A percentile compares a stretch with the other conserved stretches of the same genome.
Conservation (phyloP, 30 jellyfish, hydroid and myxozoan genomes). For the Aurelia sp. region DNA sequence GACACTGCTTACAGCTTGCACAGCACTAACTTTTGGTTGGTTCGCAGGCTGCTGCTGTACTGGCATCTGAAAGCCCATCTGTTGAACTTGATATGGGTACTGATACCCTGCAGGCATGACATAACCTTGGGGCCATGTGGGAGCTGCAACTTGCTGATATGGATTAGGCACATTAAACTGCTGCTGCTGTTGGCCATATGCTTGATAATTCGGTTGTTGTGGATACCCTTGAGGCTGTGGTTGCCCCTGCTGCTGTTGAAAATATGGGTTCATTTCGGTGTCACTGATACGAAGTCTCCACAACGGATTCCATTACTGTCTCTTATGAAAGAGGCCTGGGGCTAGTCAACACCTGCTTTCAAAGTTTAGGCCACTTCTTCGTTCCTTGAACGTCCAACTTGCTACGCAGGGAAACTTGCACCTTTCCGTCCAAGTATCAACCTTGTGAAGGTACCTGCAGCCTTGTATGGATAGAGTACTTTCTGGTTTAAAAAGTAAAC, state of each 20-base stretch:
- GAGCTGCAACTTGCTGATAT: neutral
- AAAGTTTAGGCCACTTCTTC: no score
- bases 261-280: constrained; percentile 45
- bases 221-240: constrained; percentile 7
- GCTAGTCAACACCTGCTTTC: constrained; percentile 1
- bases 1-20: neutral
- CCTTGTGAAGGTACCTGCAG: no score
- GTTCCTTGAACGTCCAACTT: no score
- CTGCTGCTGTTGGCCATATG: constrained; percentile 18
- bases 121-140: constrained; percentile 36
- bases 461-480: no score
- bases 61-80: constrained; percentile 23
- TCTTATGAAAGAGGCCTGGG: neutral
- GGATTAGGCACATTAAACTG: neutral
- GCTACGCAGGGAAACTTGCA: no score
- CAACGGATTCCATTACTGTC: no score
- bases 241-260: constrained; percentile 35
- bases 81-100: constrained; percentile 25
- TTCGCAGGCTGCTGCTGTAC: constrained; percentile 31
- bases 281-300: no score
- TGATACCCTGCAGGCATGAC: constrained; percentile 41
- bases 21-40: constrained; percentile 10
- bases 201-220: constrained; percentile 33
- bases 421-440: no score
- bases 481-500: no score